Evolutionary conservation across 2,797 vertebrate genomes (phyloP).

Genomic region (Kryptopterus vitreolus): DNA sequence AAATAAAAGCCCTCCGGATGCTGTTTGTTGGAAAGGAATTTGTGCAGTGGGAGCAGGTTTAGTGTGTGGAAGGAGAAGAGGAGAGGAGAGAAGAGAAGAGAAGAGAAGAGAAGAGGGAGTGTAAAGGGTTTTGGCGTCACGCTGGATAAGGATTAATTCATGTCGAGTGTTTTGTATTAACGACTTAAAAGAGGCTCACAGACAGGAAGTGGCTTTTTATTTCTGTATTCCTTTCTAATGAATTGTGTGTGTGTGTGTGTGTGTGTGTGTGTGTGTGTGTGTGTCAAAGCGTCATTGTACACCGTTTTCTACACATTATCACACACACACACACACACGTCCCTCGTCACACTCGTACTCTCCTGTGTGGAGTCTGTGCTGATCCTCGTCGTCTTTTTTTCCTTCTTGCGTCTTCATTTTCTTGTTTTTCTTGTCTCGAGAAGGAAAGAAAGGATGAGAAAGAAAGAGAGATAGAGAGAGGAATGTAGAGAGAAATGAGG

Average conservation of each 20-base stretch:
- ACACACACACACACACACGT: too few relatives aligned
- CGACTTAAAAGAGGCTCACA: not conserved
- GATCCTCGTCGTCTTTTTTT: too few relatives aligned
- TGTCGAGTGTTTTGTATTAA: not conserved
- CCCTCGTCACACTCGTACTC: not conserved
- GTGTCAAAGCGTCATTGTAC: not conserved
- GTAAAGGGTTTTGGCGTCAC: not conserved
- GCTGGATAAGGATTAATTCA: not conserved
- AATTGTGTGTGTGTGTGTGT: slow-evolving; percentile 7
- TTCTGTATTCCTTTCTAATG: not conserved
- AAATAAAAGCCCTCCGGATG: not conserved
- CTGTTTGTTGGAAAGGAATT: not conserved
- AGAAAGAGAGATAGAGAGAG: not conserved
- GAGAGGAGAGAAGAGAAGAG: too few relatives aligned
- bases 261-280: slow-evolving; percentile 11
- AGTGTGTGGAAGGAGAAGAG: not conserved
- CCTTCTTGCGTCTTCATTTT: too few relatives aligned
- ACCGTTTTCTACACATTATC: too few relatives aligned
- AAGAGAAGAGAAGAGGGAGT: not conserved
- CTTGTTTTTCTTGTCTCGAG: too few relatives aligned
- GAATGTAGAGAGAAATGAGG: too few relatives aligned
- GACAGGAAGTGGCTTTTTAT: not conserved
- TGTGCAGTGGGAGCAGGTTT: not conserved
- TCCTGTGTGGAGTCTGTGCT: not conserved
- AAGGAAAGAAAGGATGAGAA: too few relatives aligned